Base-by-base conservation (phyloP, 2,888 invertebrate species). In the Plebejus anna region DNA sequence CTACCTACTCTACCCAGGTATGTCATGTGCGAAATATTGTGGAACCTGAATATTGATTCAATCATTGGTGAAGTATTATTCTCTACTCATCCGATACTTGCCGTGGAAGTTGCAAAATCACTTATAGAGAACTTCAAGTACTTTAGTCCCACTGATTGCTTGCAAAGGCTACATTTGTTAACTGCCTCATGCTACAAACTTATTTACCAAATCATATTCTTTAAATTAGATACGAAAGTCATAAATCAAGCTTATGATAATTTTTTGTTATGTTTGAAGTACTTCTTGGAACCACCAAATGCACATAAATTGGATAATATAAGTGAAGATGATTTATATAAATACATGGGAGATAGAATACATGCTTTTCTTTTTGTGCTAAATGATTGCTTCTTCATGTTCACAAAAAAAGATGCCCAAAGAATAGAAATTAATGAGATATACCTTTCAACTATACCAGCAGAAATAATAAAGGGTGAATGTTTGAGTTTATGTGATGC, bases 21-120 rank as follows among this genome's bases (percentile, higher is more conserved):
- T 79, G 84, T 94, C 4, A 84, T 93, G 86, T 89, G 90, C 82
- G 92, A 92, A 83, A 81, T 93, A 77, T 82, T 93, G 75, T 92
- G 89, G 89, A 86, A 86, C 59, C 82, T 92, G 1, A 81, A 87
- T 71, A 88, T 93, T 87, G 88, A 89, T 6, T 79, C 79, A 47
- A 92, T 88, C 84, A 79, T 89, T 1, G 84, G 83, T 80, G 92
- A 93, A 86, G 82, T 89, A 75, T 87, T 93, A 78, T 82, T 85
- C 11, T 90, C 83, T 77, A 82, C 84, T 76, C 82, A 85, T 79
- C 92, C 93, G 4, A 83, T 84, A 72, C 79, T 94, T 16, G 86
- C 87, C 75, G n/a, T 90, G 61, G 87, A 92, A 81, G 83, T 94
- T 6, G 86, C 88, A 1, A 82, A 82, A 76, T 85, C 89, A 47